These are phyloP conservation scores for Dicaeum eximium DNA, from an alignment of 2,113 vertebrate species.

Conservation along the genomic window DNA sequence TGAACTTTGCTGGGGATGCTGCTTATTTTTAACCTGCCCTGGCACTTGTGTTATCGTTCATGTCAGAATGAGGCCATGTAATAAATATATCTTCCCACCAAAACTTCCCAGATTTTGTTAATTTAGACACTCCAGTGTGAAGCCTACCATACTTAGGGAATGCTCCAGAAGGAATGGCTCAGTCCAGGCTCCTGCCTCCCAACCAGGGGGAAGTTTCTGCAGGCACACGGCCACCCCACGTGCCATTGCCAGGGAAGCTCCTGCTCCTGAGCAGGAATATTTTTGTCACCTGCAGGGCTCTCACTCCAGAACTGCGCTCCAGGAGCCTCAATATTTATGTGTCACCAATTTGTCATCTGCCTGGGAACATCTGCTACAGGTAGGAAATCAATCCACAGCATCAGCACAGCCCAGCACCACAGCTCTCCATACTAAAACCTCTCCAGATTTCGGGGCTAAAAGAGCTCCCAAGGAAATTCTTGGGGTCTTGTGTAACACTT, in stretches of 20 bases:
- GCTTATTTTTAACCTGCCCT: slow-evolving; percentile 55
- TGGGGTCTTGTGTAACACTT: neutral
- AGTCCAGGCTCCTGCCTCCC: neutral
- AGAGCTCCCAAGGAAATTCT: slow-evolving; percentile 35
- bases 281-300: neutral
- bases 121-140: neutral
- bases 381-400: neutral
- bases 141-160: neutral
- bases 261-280: neutral
- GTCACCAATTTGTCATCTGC: neutral
- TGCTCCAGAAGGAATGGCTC: neutral
- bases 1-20: slow-evolving; percentile 41
- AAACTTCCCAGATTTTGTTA: neutral
- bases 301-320: neutral
- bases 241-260: neutral
- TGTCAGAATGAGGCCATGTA: slow-evolving; percentile 63
- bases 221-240: neutral
- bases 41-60: slow-evolving; percentile 8
- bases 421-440: neutral
- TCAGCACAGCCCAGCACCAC: neutral
- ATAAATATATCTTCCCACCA: slow-evolving; percentile 21
- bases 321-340: neutral
- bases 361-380: neutral
- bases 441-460: neutral
- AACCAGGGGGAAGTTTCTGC: neutral